These are phyloP conservation scores for Strongylocentrotus purpuratus DNA, from an alignment of 35 echinoderm and acorn worm genomes.

Conservation along the genomic window DNA sequence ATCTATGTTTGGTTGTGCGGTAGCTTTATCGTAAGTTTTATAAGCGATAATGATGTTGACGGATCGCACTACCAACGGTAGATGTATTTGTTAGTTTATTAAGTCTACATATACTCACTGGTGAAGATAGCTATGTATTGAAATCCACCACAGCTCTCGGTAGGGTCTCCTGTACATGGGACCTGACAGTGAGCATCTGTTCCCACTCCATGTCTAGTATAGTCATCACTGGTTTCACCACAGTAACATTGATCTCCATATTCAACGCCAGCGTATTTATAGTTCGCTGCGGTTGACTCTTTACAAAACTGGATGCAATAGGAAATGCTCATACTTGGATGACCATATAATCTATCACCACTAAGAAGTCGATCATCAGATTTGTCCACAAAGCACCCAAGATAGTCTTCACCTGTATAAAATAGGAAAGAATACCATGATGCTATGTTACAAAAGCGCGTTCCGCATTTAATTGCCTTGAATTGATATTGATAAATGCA, in stretches of 20 bases:
- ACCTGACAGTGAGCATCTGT: not conserved
- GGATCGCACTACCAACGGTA: no score
- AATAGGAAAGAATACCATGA: no score
- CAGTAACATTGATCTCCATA: not conserved
- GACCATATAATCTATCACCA: not conserved
- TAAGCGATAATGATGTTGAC: no score
- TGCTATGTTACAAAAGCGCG: no score
- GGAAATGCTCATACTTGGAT: not conserved
- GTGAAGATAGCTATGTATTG: not conserved
- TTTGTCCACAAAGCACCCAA: not conserved
- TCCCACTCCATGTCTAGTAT: not conserved
- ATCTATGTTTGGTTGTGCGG: no score
- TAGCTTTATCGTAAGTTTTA: no score
- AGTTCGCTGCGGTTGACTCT: not conserved
- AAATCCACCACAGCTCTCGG: not conserved
- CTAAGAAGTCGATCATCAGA: not conserved
- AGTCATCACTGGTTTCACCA: not conserved
- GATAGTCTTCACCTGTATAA: not conserved
- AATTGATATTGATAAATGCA: no score
- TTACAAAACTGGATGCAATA: constrained; percentile 1
- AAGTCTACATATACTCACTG: constrained; percentile 21
- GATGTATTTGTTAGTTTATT: no score
- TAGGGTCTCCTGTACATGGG: not conserved
- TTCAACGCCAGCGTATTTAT: not conserved
- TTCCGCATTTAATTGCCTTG: no score